Evolutionary conservation across 2,113 vertebrate genomes (phyloP).

Genomic region (Dasyprocta punctata): DNA sequence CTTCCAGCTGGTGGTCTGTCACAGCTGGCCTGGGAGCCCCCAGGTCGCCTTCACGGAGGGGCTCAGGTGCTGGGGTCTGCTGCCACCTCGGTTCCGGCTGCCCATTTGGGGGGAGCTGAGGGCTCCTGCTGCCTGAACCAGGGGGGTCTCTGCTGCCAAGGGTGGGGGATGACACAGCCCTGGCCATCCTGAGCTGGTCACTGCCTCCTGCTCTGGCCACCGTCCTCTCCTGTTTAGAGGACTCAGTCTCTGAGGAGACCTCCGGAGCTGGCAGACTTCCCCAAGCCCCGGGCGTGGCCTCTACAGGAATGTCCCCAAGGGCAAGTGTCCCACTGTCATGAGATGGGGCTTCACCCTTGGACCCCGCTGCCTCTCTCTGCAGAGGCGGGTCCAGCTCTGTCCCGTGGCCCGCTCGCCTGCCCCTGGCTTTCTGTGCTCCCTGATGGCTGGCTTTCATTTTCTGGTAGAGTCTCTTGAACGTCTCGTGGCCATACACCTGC

Average conservation of each 20-base stretch:
- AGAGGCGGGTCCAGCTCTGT: not conserved
- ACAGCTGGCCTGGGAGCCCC: not conserved
- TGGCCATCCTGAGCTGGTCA: not conserved
- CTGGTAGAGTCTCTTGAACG: constrained; percentile 94
- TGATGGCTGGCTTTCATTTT: constrained; percentile 84
- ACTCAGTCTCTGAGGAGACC: not conserved
- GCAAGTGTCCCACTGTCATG: not conserved
- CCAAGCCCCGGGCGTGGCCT: not conserved
- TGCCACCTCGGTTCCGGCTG: constrained; percentile 51
- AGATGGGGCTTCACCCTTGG: not conserved
- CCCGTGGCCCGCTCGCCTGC: not conserved
- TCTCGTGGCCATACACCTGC: constrained; percentile 96
- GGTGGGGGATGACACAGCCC: not conserved
- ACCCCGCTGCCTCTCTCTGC: not conserved
- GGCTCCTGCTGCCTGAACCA: not conserved
- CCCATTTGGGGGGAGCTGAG: not conserved
- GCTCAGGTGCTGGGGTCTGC: not conserved
- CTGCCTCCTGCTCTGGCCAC: not conserved
- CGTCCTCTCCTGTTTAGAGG: not conserved
- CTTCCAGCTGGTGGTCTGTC: constrained; percentile 66
- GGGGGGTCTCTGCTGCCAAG: not conserved
- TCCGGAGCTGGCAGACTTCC: not conserved
- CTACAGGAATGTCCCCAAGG: not conserved
- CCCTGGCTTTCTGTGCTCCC: constrained; percentile 70
- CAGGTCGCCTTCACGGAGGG: not conserved